These are phyloP conservation scores for Corythornis leucogaster DNA, from an alignment of 2,797 vertebrate species.

Conservation along the genomic window DNA sequence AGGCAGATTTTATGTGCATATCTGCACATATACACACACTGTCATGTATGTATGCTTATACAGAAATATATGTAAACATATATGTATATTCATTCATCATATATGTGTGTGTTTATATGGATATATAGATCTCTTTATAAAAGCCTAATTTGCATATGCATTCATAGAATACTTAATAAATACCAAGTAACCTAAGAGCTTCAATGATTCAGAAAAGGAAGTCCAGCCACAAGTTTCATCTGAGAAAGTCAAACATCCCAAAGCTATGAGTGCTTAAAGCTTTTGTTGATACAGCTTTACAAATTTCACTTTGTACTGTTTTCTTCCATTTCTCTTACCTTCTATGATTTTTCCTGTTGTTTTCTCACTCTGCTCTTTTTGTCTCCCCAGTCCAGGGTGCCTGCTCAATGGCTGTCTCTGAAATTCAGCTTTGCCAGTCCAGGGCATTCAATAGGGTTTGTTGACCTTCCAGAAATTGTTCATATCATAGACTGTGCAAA, in stretches of 20 bases:
- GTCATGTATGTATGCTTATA: background rate
- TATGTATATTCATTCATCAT: background rate
- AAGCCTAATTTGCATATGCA: background rate
- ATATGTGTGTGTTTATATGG: background rate
- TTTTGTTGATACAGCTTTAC: background rate
- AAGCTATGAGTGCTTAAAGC: background rate
- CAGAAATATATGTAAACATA: background rate
- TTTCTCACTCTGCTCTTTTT: background rate
- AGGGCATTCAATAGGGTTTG: background rate
- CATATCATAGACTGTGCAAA: background rate
- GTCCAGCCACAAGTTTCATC: background rate
- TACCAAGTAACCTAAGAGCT: background rate
- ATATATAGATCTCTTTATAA: background rate
- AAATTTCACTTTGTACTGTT: background rate
- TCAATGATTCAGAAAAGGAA: background rate
- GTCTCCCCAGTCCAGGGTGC: background rate
- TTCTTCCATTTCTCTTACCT: slow-evolving; percentile 26
- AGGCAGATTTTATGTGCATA: background rate
- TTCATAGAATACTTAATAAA: background rate
- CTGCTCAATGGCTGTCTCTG: background rate
- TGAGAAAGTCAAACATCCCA: background rate
- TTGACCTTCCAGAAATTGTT: slow-evolving; percentile 13
- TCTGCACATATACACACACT: background rate
- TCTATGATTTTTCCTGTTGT: background rate
- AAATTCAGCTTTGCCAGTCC: background rate